Evolutionary conservation across 2,113 vertebrate genomes (phyloP), one percentile per base, ranked within the genome.

Genomic region (Antechinus stuartii): DNA sequence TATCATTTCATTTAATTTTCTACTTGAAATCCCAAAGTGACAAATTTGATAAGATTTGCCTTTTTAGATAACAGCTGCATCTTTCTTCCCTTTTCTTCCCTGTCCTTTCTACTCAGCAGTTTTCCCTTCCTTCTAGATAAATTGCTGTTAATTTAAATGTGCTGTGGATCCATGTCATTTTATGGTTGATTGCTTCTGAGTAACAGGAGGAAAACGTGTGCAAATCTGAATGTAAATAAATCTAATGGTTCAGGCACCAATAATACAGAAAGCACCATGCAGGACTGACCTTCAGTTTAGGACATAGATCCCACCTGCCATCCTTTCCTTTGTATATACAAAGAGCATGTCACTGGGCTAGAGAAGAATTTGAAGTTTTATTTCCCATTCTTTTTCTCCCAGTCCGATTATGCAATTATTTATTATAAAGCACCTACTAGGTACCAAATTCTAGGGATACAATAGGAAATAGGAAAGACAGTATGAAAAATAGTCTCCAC

Each of bases 131-230:
- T 89, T 97, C 76, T 46, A 24, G 96, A 93, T 97, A 98, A 97
- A 97, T 98, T 92, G 97, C 84, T 55, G 90, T 96, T 97, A 92
- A 95, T 98, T 98, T 97, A 97, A 98, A 98, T 95, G 84, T 96
- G 23, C 91, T 94, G 96, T 94, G 94, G 84, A 96, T 97, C 90
- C 68, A 50, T 91, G 55, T 94, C 35, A 0, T 97, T 91, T 97
- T 98, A 89, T 84, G 93, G 93, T 96, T 30, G 26, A 93, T 97
- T 98, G 97, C 94, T 47, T 98, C 94, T 91, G 96, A 96, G 89
- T 50, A 96, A 97, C 94, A 94, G 95, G 93, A 97, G 93, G 96
- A 93, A 96, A 97, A 97, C 95, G 93, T 96, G 91, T 95, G 94
- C 97, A 90, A 23, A 9, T 96, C 57, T 95, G 95, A 96, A 90